phyloP scores from a whole-genome alignment of 2,888 invertebrate species.

The Brachylomia viminalis region DNA sequence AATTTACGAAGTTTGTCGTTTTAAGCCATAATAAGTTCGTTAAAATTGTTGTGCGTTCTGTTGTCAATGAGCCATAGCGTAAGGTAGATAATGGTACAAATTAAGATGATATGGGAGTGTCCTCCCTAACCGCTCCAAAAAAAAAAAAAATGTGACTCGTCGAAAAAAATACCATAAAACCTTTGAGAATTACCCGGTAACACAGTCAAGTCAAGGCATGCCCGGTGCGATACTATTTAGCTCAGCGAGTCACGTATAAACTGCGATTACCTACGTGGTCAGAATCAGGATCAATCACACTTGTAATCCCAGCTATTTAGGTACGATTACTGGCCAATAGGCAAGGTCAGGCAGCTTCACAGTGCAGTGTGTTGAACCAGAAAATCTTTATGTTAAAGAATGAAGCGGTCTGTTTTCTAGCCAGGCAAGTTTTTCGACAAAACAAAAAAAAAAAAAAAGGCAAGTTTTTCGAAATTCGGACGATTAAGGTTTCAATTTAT shows the following conservation, averaged over 20 bases:
- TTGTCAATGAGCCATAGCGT: not conserved
- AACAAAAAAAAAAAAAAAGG: no score
- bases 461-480: no score
- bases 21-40: not conserved
- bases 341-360: not conserved
- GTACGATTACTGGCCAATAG: slow-evolving; percentile 16
- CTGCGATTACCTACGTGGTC: slow-evolving; percentile 48
- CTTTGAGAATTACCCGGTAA: slow-evolving; percentile 10
- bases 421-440: no score
- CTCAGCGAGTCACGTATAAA: slow-evolving; percentile 44
- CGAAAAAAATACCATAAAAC: no score
- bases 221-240: slow-evolving; percentile 28
- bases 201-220: slow-evolving; percentile 27
- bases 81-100: not conserved
- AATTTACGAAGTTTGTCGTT: not conserved
- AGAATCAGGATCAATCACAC: slow-evolving; percentile 44
- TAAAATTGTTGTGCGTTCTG: slow-evolving; percentile 1
- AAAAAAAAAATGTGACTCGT: not conserved
- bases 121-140: not conserved
- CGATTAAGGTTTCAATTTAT: not conserved
- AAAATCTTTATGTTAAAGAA: not conserved
- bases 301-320: slow-evolving; percentile 15
- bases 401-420: not conserved
- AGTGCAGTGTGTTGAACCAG: not conserved
- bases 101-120: not conserved